A percentile compares a stretch with the other conserved stretches of the same genome.
Evolutionary conservation across 2,888 invertebrate species (phyloP).

Genomic region (Caenorhabditis imperialis): DNA sequence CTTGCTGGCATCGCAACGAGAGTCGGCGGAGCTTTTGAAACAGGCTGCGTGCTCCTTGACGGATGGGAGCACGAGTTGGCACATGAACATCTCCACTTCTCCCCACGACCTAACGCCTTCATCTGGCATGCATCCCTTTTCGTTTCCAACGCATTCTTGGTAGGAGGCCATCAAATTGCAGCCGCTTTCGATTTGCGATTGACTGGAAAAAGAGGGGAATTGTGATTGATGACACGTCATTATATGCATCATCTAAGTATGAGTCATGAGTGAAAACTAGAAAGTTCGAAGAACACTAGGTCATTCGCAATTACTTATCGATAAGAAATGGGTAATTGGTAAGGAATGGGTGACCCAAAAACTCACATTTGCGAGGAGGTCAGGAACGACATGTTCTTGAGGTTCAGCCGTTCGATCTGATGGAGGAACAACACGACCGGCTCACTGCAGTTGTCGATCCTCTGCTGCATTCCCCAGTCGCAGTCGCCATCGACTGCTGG

Average conservation of each 20-base stretch:
- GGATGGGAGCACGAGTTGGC: conserved; percentile 74
- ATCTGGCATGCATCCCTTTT: conserved; percentile 60
- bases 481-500: conserved; percentile 46
- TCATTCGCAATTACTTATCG: no score
- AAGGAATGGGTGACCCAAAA: neutral
- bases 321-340: no score
- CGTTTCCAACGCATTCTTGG: conserved; percentile 66
- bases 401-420: conserved; percentile 54
- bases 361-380: conserved; percentile 36
- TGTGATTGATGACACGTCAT: neutral
- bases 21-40: conserved; percentile 59
- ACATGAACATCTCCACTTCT: conserved; percentile 72
- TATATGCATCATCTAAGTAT: no score
- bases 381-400: conserved; percentile 46
- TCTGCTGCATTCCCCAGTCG: conserved; percentile 59
- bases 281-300: no score
- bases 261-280: no score
- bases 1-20: conserved; percentile 46
- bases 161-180: conserved; percentile 66
- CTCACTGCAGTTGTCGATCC: conserved; percentile 66
- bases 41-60: conserved; percentile 70
- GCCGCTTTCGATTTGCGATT: conserved; percentile 58
- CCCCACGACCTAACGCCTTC: conserved; percentile 62
- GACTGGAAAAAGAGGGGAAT: conserved; percentile 46
- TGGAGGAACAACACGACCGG: conserved; percentile 63